Base-by-base conservation (phyloP, 2,113 vertebrate genomes). In the Butorides virescens region DNA sequence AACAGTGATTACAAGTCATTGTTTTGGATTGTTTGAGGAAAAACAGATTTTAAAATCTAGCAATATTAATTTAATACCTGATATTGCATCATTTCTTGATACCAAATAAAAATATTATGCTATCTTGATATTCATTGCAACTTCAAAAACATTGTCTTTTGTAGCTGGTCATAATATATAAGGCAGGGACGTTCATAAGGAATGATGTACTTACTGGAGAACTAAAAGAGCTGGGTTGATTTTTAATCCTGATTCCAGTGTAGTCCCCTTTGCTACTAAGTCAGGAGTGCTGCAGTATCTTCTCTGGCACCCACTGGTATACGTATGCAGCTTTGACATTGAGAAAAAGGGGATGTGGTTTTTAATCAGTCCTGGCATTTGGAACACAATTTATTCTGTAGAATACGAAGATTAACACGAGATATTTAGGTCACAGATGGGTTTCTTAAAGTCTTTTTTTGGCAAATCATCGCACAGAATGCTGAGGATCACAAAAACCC, bases 401-500 rank as follows among this genome's bases (percentile, higher is more conserved):
- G 94, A 95, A 95, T 95, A 62, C 92, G 78, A 93, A 95, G 96
- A 86, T 94, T 95, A 96, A 95, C 71, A 65, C 49, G 91, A 73
- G 91, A 95, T 97, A 98, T 97, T 92, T 95, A 91, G 95, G 94
- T 97, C 97, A 96, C 88, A 95, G 94, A 97, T 95, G 92, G 93
- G 91, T 95, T 97, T 96, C 96, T 94, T 92, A 77, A 95, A 96
- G 82, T 95, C 89, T 4, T 93, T 92, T 97, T 96, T 95, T 96
- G 93, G 59, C 79, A 91, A 71, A 93, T 87, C 70, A 44, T 90
- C 65, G 21, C 86, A 95, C 74, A 94, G 96, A 97, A 95, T 89
- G 85, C 86, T 93, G 77, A 97, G 94, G 91, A 97, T 93, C 86
- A 94, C 95, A 95, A 91, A 95, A 95, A 37, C 27, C 59, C 39